A percentile compares a stretch with the other conserved stretches of the same genome.
phyloP scores from a whole-genome alignment of 2,888 invertebrate species.

The Aphrophora alni region DNA sequence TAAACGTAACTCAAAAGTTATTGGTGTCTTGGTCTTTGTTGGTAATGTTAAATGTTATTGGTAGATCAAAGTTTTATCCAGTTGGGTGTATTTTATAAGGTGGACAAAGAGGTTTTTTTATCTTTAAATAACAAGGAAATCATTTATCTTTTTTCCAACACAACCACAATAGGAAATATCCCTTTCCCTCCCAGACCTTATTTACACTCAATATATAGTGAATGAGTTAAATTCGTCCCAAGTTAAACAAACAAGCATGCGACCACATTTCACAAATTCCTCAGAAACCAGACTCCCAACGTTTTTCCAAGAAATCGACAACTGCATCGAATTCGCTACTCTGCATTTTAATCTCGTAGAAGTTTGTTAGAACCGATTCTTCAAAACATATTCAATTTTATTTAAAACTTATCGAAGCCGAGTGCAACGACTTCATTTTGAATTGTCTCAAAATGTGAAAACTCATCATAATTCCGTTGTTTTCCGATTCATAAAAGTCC shows the following conservation, averaged over 20 bases:
- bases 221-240: not conserved
- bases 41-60: no score
- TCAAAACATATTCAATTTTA: not conserved
- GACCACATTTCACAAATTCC: not conserved
- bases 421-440: not conserved
- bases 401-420: not conserved
- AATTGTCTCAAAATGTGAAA: not conserved
- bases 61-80: no score
- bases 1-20: no score
- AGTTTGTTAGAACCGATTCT: not conserved
- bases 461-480: not conserved
- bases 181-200: no score
- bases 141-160: no score
- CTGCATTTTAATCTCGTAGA: not conserved
- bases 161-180: no score
- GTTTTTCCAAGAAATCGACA: not conserved
- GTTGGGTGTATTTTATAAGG: no score
- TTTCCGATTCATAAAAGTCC: not conserved
- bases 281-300: not conserved
- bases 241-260: not conserved
- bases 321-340: not conserved
- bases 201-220: not conserved
- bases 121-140: no score
- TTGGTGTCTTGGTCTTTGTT: no score
- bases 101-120: no score